These are phyloP conservation scores for Lasioglossum calceatum DNA, from an alignment of 2,888 invertebrate species.

Conservation along the genomic window DNA sequence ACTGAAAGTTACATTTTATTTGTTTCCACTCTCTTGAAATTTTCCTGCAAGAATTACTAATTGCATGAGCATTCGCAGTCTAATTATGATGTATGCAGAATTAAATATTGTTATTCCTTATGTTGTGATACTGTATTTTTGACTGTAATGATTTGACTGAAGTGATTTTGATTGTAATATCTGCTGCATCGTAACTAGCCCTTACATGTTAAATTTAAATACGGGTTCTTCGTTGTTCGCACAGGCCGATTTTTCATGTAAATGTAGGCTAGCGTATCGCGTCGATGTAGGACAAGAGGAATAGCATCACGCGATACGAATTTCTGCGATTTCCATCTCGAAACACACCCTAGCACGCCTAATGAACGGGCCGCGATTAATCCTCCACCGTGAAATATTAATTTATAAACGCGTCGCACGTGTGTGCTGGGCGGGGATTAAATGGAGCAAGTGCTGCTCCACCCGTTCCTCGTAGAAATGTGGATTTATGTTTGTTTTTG, in stretches of 20 bases:
- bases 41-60: no score
- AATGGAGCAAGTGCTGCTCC: constrained; percentile 19
- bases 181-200: not conserved
- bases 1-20: no score
- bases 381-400: constrained; percentile 34
- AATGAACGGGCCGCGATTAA: constrained; percentile 22
- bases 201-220: not conserved
- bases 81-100: no score
- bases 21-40: no score
- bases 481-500: constrained; percentile 19
- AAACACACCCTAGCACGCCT: constrained; percentile 1
- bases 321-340: constrained; percentile 20
- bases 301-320: not conserved
- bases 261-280: constrained; percentile 40
- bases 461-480: not conserved
- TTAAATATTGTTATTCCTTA: not conserved
- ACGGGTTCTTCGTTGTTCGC: no score
- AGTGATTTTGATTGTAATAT: not conserved
- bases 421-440: constrained; percentile 8
- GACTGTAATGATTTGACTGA: no score
- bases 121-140: not conserved
- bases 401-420: constrained; percentile 33
- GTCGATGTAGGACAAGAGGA: constrained; percentile 9
- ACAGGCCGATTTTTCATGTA: not conserved
- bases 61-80: no score